Evolutionary conservation across 1,140 invertebrate species (phyloP).

Genomic region (Heliconius congener): DNA sequence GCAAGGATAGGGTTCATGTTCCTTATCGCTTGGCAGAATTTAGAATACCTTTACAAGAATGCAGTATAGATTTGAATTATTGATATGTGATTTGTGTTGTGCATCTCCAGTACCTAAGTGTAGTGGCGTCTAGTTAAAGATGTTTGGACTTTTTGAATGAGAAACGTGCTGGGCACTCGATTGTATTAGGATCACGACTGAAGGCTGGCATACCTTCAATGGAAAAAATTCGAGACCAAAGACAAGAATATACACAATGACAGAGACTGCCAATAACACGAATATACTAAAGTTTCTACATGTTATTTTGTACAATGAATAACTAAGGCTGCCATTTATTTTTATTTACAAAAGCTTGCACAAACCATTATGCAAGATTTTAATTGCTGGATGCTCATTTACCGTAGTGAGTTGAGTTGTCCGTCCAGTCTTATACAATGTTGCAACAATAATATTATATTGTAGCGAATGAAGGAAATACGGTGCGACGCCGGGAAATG

Average conservation of each 20-base stretch:
- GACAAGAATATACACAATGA: slow-evolving; percentile 55
- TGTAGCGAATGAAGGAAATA: slow-evolving; percentile 39
- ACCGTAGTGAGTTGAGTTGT: slow-evolving; percentile 78
- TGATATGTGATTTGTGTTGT: slow-evolving; percentile 9
- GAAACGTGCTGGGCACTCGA: slow-evolving; percentile 34
- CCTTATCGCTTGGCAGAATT: slow-evolving; percentile 32
- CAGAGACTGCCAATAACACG: slow-evolving; percentile 53
- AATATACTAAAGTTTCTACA: slow-evolving; percentile 55
- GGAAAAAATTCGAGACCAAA: slow-evolving; percentile 51
- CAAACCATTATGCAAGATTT: slow-evolving; percentile 45
- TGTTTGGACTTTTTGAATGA: slow-evolving; percentile 22
- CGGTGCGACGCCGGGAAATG: slow-evolving; percentile 16
- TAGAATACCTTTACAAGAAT: background rate
- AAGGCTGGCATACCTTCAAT: slow-evolving; percentile 37
- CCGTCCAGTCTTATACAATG: slow-evolving; percentile 79
- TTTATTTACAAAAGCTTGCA: slow-evolving; percentile 47
- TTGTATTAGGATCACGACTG: slow-evolving; percentile 20
- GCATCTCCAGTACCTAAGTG: slow-evolving; percentile 39
- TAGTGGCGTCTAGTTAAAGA: slow-evolving; percentile 22
- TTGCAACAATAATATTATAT: slow-evolving; percentile 59
- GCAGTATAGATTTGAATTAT: slow-evolving; percentile 4
- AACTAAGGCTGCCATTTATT: slow-evolving; percentile 64
- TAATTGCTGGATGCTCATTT: slow-evolving; percentile 75
- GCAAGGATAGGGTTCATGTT: slow-evolving; percentile 21
- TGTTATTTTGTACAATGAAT: slow-evolving; percentile 55